A percentile compares a stretch with the other conserved stretches of the same genome.
Conservation (phyloP, 2,888 invertebrate genomes). For the Apeira syringaria region DNA sequence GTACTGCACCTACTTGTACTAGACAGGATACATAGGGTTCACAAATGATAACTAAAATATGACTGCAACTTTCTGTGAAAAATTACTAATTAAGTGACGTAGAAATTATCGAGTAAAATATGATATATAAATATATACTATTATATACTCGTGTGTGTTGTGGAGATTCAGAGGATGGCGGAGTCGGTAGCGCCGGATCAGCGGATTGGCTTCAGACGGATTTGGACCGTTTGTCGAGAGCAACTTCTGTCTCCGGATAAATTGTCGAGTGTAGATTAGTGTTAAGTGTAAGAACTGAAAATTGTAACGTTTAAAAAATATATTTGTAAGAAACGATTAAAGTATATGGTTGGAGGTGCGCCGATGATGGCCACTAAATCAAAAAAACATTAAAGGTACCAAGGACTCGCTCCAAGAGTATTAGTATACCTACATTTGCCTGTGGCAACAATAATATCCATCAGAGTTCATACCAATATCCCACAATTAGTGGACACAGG, state of each 20-base stretch:
- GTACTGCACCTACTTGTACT: no score
- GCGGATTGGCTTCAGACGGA: no score
- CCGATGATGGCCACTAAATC: no score
- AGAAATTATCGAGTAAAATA: not conserved
- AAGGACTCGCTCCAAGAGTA: no score
- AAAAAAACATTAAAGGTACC: no score
- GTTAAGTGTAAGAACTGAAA: slow-evolving; percentile 32
- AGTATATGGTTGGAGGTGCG: no score
- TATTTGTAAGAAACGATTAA: slow-evolving; percentile 24
- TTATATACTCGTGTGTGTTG: slow-evolving; percentile 26
- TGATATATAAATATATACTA: slow-evolving; percentile 3
- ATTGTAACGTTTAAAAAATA: slow-evolving; percentile 23
- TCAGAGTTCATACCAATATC: no score
- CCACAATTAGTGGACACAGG: no score
- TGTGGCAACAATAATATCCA: no score
- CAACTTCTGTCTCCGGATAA: slow-evolving; percentile 7
- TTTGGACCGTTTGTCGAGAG: slow-evolving; percentile 7
- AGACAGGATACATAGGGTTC: no score
- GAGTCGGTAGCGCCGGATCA: no score
- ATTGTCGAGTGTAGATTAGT: slow-evolving; percentile 23
- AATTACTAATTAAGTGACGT: not conserved
- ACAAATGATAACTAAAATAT: not conserved
- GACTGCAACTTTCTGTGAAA: not conserved
- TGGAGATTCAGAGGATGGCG: slow-evolving; percentile 19
- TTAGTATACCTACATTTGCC: no score